Evolutionary conservation across 2,888 invertebrate genomes (phyloP), one percentile per base, ranked within the genome.

Genomic region (Atrina japonica): DNA sequence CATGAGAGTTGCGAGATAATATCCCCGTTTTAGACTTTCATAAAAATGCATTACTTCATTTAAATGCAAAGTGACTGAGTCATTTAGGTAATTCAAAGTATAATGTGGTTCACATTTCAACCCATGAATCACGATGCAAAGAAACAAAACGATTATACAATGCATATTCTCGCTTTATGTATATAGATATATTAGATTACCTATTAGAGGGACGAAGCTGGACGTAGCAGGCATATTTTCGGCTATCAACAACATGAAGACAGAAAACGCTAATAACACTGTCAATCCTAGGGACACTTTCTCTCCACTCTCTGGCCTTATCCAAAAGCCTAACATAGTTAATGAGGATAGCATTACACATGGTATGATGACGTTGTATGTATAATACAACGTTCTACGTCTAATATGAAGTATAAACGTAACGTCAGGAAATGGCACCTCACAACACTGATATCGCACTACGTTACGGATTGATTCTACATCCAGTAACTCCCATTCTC

Each of bases 391-490:
- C 0, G 88, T 92, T 81, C 91, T 90, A 11, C 92, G 83, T 6
- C 92, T 89, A 56, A 93, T 92, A 71, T 91, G 91, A 43, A 93
- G 87, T 56, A 90, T 91, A 77, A 93, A 92, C 16, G 92, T 92
- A 41, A 90, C 88, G 73, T 90, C 90, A 25, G 88, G 88, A 71
- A 88, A 90, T 0, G 89, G 88, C 60, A 88, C 88, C 0, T 83
- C 79, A 59, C 90, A 90, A 76, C 90, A 90, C 0, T 86, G 84
- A 67, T 90, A 90, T 27, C 74, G 80, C n/a, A 88, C 84, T 5
- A 87, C 87, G 73, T 88, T 88, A 0, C 88, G 76, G 18, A 84
- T 67, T 21, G 88, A 84, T 23, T 76, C 74, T 0, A 88, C 87
- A 30, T 78, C 77, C 18, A 88, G 70, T 41, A 90, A 71, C 64